Percentiles rank a stretch among this genome's conserved stretches.
phyloP scores from a whole-genome alignment of 2,113 vertebrate species.

The Dunckerocampus dactyliophorus region DNA sequence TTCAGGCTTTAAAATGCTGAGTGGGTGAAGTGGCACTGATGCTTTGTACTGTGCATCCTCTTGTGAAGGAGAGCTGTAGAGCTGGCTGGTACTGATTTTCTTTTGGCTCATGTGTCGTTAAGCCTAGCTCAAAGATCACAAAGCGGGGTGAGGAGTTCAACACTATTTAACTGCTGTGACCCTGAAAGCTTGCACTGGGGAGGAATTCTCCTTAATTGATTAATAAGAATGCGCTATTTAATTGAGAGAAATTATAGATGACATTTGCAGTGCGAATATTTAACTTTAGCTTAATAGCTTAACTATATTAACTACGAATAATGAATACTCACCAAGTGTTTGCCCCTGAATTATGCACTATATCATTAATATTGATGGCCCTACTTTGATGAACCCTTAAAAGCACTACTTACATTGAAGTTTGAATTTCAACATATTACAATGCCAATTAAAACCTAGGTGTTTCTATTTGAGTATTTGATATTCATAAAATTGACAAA shows the following conservation, averaged over 20 bases:
- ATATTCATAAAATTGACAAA: neutral
- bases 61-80: neutral
- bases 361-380: constrained; percentile 39
- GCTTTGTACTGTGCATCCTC: neutral
- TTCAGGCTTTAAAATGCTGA: constrained; percentile 1
- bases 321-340: constrained; percentile 50
- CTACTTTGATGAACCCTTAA: constrained; percentile 18
- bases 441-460: constrained; percentile 19
- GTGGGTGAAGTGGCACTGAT: constrained; percentile 3
- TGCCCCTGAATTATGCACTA: constrained; percentile 53
- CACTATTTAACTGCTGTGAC: constrained; percentile 32
- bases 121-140: neutral
- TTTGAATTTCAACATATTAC: constrained; percentile 30
- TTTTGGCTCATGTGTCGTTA: neutral
- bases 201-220: constrained; percentile 31
- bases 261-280: constrained; percentile 37
- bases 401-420: constrained; percentile 26
- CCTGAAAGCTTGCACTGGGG: constrained; percentile 18
- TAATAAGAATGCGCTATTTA: constrained; percentile 36
- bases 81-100: neutral
- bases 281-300: constrained; percentile 39
- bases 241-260: constrained; percentile 29
- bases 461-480: neutral
- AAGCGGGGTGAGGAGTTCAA: neutral
- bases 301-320: constrained; percentile 28